Percentiles rank a stretch among this genome's conserved stretches.
These are phyloP conservation scores for Dufourea novaeangliae DNA, from an alignment of 1,140 invertebrate species.

Conservation along the genomic window DNA sequence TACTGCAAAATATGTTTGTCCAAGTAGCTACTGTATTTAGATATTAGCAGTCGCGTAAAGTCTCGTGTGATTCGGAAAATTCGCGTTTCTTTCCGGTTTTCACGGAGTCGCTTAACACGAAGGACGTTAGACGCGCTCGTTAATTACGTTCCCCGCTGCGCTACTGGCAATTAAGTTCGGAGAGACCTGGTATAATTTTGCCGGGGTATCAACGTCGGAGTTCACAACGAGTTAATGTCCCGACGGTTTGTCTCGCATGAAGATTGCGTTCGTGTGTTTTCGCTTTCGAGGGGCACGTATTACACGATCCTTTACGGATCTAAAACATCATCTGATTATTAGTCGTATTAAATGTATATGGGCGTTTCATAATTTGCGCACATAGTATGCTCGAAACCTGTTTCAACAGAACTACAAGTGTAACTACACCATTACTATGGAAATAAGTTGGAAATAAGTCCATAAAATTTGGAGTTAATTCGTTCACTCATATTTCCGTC, in stretches of 20 bases:
- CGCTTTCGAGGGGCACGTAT: too few species aligned
- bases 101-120: background rate
- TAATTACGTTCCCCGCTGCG: conserved; percentile 19
- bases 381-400: too few species aligned
- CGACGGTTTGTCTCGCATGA: conserved; percentile 1
- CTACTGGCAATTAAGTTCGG: conserved; percentile 37
- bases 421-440: too few species aligned
- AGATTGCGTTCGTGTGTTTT: background rate
- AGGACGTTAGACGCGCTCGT: conserved; percentile 14
- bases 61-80: background rate
- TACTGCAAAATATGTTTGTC: too few species aligned
- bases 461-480: too few species aligned
- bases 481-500: too few species aligned
- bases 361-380: too few species aligned
- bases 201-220: background rate
- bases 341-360: too few species aligned
- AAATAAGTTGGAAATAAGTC: too few species aligned
- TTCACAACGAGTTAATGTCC: conserved; percentile 18
- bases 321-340: background rate
- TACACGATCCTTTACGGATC: background rate
- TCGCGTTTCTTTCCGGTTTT: background rate
- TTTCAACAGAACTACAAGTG: too few species aligned
- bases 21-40: too few species aligned
- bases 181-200: conserved; percentile 31
- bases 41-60: background rate